A percentile compares a stretch with the other conserved stretches of the same genome.
phyloP scores from a whole-genome alignment of 2,888 invertebrate species.

The Byasa hedistus region DNA sequence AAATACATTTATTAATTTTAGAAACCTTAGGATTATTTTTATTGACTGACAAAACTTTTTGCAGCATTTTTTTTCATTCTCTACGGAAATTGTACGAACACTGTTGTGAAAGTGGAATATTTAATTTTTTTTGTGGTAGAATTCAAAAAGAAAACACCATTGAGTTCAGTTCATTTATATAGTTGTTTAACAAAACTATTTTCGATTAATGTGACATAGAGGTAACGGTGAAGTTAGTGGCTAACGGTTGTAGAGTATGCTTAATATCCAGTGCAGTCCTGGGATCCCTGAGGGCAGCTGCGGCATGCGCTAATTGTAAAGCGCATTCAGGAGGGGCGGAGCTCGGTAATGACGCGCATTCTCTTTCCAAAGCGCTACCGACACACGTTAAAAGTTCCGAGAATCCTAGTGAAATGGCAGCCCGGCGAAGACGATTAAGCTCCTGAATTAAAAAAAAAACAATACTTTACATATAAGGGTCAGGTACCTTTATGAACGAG shows the following conservation, averaged over 20 bases:
- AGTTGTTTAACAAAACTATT: not conserved
- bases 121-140: too few species aligned
- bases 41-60: too few species aligned
- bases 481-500: too few species aligned
- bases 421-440: conserved; percentile 92
- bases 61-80: too few species aligned
- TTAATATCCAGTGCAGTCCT: conserved; percentile 76
- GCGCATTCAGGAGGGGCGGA: conserved; percentile 92
- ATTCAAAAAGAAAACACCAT: too few species aligned
- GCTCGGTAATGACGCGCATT: conserved; percentile 88
- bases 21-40: too few species aligned
- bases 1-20: too few species aligned
- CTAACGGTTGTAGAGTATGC: conserved; percentile 62
- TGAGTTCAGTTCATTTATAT: too few species aligned
- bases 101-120: too few species aligned
- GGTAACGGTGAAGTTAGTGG: conserved; percentile 52
- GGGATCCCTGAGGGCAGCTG: conserved; percentile 88
- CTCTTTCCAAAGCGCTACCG: conserved; percentile 92
- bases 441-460: too few species aligned
- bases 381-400: conserved; percentile 92
- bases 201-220: conserved; percentile 47
- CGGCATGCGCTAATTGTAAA: conserved; percentile 93
- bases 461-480: too few species aligned
- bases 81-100: too few species aligned
- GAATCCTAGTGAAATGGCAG: conserved; percentile 95